Evolutionary conservation across 2,113 vertebrate species (phyloP).

Genomic region (Microtus richardsoni): DNA sequence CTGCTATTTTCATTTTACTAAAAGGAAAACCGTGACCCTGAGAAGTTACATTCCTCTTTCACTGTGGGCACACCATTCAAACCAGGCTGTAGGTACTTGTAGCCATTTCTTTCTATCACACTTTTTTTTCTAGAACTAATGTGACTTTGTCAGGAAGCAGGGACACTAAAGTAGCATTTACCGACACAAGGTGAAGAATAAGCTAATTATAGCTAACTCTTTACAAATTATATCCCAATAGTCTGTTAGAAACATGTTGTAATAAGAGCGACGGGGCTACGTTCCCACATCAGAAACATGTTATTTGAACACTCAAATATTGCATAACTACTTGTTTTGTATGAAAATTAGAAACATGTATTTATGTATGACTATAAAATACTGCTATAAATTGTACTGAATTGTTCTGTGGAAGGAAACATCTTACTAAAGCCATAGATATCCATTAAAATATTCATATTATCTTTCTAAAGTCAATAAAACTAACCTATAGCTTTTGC

Average conservation of each 20-base stretch:
- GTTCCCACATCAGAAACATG: too few relatives aligned
- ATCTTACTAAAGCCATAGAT: neutral
- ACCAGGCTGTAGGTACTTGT: neutral
- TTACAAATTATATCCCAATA: neutral
- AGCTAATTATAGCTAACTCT: neutral
- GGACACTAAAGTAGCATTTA: neutral
- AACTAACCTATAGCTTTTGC: neutral
- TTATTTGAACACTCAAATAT: neutral
- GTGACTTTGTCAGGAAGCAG: neutral
- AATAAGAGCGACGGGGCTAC: too few relatives aligned
- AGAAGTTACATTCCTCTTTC: neutral
- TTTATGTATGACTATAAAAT: neutral
- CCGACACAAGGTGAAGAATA: neutral
- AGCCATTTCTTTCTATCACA: neutral
- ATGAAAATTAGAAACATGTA: neutral
- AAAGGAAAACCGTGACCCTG: neutral
- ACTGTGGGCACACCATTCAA: neutral
- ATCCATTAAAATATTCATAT: neutral
- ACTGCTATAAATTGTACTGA: neutral
- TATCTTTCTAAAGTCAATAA: constrained; percentile 21
- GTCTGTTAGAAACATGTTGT: neutral
- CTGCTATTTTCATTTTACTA: neutral
- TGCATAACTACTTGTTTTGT: neutral
- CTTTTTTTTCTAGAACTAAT: neutral
- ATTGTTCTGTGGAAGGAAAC: neutral